Evolutionary conservation across 1,140 invertebrate genomes (phyloP), one percentile per base, ranked within the genome.

Genomic region (Mylabris phalerata): DNA sequence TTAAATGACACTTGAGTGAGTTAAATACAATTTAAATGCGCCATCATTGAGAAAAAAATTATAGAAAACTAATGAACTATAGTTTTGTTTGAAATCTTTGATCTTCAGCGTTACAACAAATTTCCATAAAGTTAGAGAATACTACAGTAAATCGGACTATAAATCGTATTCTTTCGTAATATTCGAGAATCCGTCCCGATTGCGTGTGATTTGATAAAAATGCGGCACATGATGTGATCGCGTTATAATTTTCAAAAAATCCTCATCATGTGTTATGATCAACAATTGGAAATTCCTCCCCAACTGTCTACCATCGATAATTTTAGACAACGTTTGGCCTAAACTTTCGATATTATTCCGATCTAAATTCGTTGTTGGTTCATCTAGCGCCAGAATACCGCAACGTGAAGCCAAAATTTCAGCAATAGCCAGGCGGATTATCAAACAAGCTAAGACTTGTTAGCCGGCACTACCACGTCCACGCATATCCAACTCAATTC

Each of bases 291-390:
- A 97, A 75, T 92, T 93, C 49, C 83, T 85, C 68, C 92, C 84
- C 11, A 73, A 63, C 65, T 80, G 79, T 48, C 85, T 76, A 25
- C 78, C 73, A 51, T 81, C 77, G 1, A 89, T 82, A 61, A 90
- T 83, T 57, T 86, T 84, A 13, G 86, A 83, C 0, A 99, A 79
- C 24, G 94, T 88, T 47, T 83, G 76, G 57, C 93, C 92, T 44
- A 99, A 79, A 70, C 90, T 93, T 47, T 82, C 81, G 49, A 98
- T 90, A 77, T 99, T 99, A 48, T 87, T 84, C 50, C 84, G 77
- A 77, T 99, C 98, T 61, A 99, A 78, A 80, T 99, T 99, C 4
- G 98, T 99, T 0, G 98, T 99, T 0, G 98, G 98, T 78, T 99
- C 98, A 77, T 99, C 98, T 10, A 99, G 74, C 0, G 97, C 92